Evolutionary conservation across 2,797 vertebrate genomes (phyloP).

Genomic region (Hypotaenidia philippensis): DNA sequence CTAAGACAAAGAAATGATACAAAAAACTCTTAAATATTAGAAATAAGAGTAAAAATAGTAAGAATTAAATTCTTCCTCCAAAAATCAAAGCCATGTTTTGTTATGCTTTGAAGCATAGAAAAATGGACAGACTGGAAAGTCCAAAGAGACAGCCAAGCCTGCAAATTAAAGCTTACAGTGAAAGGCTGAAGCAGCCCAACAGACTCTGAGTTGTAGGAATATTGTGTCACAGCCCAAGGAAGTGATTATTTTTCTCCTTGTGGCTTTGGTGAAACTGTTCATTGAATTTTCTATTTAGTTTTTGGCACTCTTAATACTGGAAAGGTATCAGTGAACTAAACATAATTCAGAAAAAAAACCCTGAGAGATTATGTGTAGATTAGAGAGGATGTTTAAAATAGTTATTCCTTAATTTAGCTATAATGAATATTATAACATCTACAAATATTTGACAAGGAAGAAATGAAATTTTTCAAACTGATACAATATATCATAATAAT

Average conservation of each 20-base stretch:
- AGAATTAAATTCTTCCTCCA: not conserved
- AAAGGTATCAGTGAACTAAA: not conserved
- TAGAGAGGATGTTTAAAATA: not conserved
- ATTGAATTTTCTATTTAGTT: not conserved
- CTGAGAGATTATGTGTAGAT: not conserved
- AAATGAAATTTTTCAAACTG: not conserved
- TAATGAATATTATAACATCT: not conserved
- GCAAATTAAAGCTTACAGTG: not conserved
- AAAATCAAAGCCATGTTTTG: not conserved
- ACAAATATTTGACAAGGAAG: not conserved
- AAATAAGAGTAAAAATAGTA: slow-evolving; percentile 9
- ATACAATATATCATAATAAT: not conserved
- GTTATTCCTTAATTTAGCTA: too few relatives aligned
- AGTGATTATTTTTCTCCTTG: not conserved
- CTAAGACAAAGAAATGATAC: not conserved
- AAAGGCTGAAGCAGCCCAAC: not conserved
- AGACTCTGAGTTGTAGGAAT: not conserved
- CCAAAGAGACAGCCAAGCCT: not conserved
- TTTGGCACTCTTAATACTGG: not conserved
- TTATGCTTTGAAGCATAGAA: not conserved
- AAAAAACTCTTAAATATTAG: not conserved
- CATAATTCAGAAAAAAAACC: not conserved
- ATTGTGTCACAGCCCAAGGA: not conserved
- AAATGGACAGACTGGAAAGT: not conserved
- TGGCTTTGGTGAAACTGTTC: not conserved